These are phyloP conservation scores for Zeuzera pyrina DNA, from an alignment of 2,888 invertebrate genomes.

Conservation along the genomic window DNA sequence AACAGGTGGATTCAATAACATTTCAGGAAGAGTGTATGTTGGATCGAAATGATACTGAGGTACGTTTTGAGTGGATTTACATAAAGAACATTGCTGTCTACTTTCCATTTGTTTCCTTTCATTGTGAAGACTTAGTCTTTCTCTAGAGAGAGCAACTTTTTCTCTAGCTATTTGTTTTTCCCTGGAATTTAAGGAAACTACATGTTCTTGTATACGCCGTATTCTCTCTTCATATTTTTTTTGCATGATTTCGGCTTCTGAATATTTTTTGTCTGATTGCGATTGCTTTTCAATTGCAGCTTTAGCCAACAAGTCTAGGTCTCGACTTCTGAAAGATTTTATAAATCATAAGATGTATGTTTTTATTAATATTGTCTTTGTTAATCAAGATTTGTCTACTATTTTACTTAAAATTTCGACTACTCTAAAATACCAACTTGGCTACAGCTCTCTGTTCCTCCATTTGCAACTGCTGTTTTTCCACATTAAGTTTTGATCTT, in stretches of 20 bases:
- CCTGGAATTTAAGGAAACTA: slow-evolving; percentile 63
- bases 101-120: slow-evolving; percentile 61
- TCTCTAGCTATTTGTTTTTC: slow-evolving; percentile 76
- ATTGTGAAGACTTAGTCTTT: slow-evolving; percentile 70
- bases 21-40: slow-evolving; percentile 31
- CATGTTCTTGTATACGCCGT: slow-evolving; percentile 71
- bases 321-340: slow-evolving; percentile 43
- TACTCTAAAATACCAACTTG: too few relatives aligned
- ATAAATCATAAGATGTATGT: too few relatives aligned
- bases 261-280: slow-evolving; percentile 67
- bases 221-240: slow-evolving; percentile 72
- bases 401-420: too few relatives aligned
- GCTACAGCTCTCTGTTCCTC: slow-evolving; percentile 56
- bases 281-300: slow-evolving; percentile 73
- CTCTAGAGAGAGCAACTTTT: slow-evolving; percentile 73
- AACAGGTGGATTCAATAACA: slow-evolving; percentile 33
- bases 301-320: slow-evolving; percentile 69
- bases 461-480: slow-evolving; percentile 56
- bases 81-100: slow-evolving; percentile 53
- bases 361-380: too few relatives aligned
- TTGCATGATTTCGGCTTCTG: slow-evolving; percentile 69
- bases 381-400: too few relatives aligned
- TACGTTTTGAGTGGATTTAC: slow-evolving; percentile 42
- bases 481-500: slow-evolving; percentile 46
- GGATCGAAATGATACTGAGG: slow-evolving; percentile 28